Percentiles rank a stretch among this genome's conserved stretches.
Evolutionary conservation across 2,888 invertebrate genomes (phyloP).

Genomic region (Orthonevra nobilis): DNA sequence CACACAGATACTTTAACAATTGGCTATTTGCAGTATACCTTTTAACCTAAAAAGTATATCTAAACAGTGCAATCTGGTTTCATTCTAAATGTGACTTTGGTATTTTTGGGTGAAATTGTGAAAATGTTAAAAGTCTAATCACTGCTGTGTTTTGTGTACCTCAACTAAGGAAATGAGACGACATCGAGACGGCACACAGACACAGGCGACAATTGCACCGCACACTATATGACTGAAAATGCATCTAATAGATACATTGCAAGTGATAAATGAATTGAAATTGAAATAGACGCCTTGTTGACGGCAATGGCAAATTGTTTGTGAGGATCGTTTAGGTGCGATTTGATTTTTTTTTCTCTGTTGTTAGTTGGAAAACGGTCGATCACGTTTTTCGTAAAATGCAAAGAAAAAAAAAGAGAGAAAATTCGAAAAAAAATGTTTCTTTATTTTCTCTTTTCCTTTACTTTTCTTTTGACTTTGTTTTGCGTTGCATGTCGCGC

Average conservation of each 20-base stretch:
- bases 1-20: slow-evolving; percentile 22
- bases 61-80: slow-evolving; percentile 45
- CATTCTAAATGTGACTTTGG: slow-evolving; percentile 63
- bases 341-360: slow-evolving; percentile 41
- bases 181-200: slow-evolving; percentile 19
- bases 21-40: slow-evolving; percentile 40
- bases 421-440: slow-evolving; percentile 14
- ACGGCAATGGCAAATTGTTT: slow-evolving; percentile 71
- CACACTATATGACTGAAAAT: slow-evolving; percentile 40
- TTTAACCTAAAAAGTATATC: slow-evolving; percentile 47
- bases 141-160: slow-evolving; percentile 37
- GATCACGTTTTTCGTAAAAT: slow-evolving; percentile 71
- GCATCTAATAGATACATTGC: slow-evolving; percentile 68
- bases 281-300: slow-evolving; percentile 71
- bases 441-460: too few species aligned
- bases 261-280: slow-evolving; percentile 71
- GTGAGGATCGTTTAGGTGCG: slow-evolving; percentile 70
- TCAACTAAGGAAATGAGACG: slow-evolving; percentile 11
- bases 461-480: too few species aligned
- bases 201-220: slow-evolving; percentile 33
- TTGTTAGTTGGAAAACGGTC: slow-evolving; percentile 59
- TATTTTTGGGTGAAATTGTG: slow-evolving; percentile 60
- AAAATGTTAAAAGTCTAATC: slow-evolving; percentile 70
- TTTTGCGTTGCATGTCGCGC: slow-evolving; percentile 36
- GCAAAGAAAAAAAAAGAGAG: slow-evolving; percentile 10